Evolutionary conservation across 64 coral and sea anemone genomes (phyloP), one percentile per base, ranked within the genome.

Genomic region (Trachythela sp.): DNA sequence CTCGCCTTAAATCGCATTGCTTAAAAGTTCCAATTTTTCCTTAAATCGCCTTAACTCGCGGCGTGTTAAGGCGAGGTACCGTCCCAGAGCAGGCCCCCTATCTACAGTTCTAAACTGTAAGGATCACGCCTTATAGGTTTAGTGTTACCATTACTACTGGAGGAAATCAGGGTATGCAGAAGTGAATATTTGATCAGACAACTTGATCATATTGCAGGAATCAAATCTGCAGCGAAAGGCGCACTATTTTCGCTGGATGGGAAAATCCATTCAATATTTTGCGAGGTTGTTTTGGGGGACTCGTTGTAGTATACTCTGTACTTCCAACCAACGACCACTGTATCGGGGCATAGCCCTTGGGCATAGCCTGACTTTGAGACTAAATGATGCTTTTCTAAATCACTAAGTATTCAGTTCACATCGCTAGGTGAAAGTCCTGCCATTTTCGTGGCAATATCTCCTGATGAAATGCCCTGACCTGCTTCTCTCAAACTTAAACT

Each of bases 351-450:
- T 17, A 36, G 30, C 26, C 2, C 9, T 87, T 58, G 4, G 29
- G 32, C n/a, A 35, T 80, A 39, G 20, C 75, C 75, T 14, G 75
- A 80, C 30, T 80, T 80, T 80, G 75, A 2, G 75, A 80, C 75
- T 36, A 80, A 35, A 17, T 80, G 31, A 80, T 39, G 37, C 30
- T 39, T 2, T 30, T 80, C 75, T 80, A 80, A 30, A 36, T 80
- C 33, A 35, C 13, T 17, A 9, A 80, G 34, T 6, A 80, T 80
- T 36, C 31, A 15, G 33, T 80, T 80, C 33, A 80, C 75, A 13
- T 80, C 75, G 33, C 75, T 80, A 17, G 75, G 75, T 22, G 75
- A 80, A 39, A 80, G 31, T 35, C 34, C 31, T 37, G 33, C 75
- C 9, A 80, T 39, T 30, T 80, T 80, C 20, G 15, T 15, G 11